Base-by-base conservation (phyloP, 2,113 vertebrate species). In the Chelonoidis abingdonii region DNA sequence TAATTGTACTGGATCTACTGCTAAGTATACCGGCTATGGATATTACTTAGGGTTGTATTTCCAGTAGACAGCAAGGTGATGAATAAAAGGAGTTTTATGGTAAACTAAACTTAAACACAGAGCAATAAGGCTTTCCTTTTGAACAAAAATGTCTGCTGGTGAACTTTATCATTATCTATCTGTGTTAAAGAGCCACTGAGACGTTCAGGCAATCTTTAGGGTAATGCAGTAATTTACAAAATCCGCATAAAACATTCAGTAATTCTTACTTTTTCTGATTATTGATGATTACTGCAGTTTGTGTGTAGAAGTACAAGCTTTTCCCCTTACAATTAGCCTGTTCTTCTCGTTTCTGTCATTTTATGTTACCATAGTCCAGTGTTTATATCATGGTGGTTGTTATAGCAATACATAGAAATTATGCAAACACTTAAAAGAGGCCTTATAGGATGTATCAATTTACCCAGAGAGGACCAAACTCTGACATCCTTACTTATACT, bases 1-100 rank as follows among this genome's bases (percentile, higher is more conserved):
- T 98, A 98, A 98, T 98, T 98, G 92, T 97, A 91, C 86, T 97
- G 94, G 95, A 97, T 96, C 92, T 94, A 83, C 94, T 97, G 96
- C 80, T 96, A 96, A 2, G 91, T 85, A 25, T 52, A 84, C 92
- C 0, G 1, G 84, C 80, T 87, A 31, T 65, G 87, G 87, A 83
- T 95, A 62, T 97, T 95, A 97, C 95, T 97, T 89, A 96, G 94
- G 95, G 93, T 97, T 97, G 96, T 97, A 50, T 97, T 97, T 96
- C 94, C 90, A 94, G 56, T 6, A 96, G 94, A 84, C 52, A 96
- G 38, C 29, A 97, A 86, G 92, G 14, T 95, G 95, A 95, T 89
- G 93, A 96, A 86, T 82, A 81, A 83, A 95, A 90, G 94, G 87
- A 96, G 49, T 69, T 98, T 94, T 95, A 95, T 89, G 90, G 94